These are phyloP conservation scores for Drosophila gunungcola DNA, from an alignment of 1,140 invertebrate genomes.

Conservation along the genomic window DNA sequence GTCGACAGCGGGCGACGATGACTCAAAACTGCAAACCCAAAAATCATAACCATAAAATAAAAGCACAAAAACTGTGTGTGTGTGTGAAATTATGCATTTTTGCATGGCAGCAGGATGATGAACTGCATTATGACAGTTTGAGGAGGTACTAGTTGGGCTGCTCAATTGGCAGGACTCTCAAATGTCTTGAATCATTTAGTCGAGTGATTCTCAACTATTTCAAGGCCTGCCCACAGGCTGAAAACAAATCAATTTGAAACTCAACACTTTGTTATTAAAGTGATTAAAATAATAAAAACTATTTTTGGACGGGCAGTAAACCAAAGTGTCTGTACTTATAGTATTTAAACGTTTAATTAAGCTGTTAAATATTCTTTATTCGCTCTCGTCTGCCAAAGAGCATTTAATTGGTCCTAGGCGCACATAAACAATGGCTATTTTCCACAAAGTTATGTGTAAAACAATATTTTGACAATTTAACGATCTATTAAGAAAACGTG, in stretches of 20 bases:
- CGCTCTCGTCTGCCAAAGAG: neutral
- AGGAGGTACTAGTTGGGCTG: slow-evolving; percentile 3
- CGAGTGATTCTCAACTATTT: slow-evolving; percentile 15
- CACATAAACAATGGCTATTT: neutral
- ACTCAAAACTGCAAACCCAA: slow-evolving; percentile 63
- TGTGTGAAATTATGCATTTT: slow-evolving; percentile 18
- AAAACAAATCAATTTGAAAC: slow-evolving; percentile 23
- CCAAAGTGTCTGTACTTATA: neutral
- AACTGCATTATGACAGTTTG: slow-evolving; percentile 23
- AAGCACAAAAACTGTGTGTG: neutral
- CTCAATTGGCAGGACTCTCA: slow-evolving; percentile 35
- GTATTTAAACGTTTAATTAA: slow-evolving; percentile 16
- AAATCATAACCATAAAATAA: slow-evolving; percentile 72
- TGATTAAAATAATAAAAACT: neutral
- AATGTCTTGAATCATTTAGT: slow-evolving; percentile 22
- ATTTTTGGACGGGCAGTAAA: neutral
- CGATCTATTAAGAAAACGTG: neutral
- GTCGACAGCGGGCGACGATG: slow-evolving; percentile 56
- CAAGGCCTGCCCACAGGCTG: slow-evolving; percentile 4
- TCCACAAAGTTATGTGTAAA: neutral
- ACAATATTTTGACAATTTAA: neutral
- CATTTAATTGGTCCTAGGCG: slow-evolving; percentile 1
- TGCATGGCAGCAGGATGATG: slow-evolving; percentile 11
- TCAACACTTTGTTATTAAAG: neutral
- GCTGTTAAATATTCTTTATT: slow-evolving; percentile 3